These are phyloP conservation scores for Lanius collurio DNA, from an alignment of 2,113 vertebrate species.

Conservation along the genomic window DNA sequence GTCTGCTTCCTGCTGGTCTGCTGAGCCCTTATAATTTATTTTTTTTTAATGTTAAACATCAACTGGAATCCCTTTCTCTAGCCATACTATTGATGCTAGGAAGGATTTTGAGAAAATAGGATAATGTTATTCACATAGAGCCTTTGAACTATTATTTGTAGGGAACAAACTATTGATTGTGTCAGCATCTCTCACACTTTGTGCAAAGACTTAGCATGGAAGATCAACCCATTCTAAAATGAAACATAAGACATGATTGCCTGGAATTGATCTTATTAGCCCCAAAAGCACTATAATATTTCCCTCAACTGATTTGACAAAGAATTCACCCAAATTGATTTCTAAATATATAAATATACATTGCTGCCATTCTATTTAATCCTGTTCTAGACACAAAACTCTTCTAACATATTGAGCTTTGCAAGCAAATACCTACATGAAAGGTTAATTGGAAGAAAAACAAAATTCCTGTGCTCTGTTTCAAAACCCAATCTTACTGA, in stretches of 20 bases:
- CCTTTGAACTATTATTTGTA: slow-evolving; percentile 45
- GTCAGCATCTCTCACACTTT: slow-evolving; percentile 36
- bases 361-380: slow-evolving; percentile 14
- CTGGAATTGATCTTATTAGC: background rate
- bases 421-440: background rate
- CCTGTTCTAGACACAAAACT: background rate
- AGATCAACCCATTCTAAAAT: background rate
- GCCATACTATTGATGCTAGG: background rate
- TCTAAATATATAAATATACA: background rate
- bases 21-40: slow-evolving; percentile 19
- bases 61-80: slow-evolving; percentile 36
- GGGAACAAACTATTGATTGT: slow-evolving; percentile 42
- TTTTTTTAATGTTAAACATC: slow-evolving; percentile 8
- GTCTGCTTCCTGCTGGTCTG: slow-evolving; percentile 4
- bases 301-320: background rate
- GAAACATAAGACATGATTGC: slow-evolving; percentile 28
- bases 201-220: slow-evolving; percentile 16
- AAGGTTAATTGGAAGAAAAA: slow-evolving; percentile 51
- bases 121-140: slow-evolving; percentile 58
- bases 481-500: background rate
- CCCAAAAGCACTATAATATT: background rate
- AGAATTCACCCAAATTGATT: background rate
- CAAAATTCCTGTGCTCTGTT: background rate
- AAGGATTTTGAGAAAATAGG: slow-evolving; percentile 49
- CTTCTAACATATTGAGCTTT: background rate